Conservation (phyloP, 2,888 invertebrate species). For the Athrips mouffetella region DNA sequence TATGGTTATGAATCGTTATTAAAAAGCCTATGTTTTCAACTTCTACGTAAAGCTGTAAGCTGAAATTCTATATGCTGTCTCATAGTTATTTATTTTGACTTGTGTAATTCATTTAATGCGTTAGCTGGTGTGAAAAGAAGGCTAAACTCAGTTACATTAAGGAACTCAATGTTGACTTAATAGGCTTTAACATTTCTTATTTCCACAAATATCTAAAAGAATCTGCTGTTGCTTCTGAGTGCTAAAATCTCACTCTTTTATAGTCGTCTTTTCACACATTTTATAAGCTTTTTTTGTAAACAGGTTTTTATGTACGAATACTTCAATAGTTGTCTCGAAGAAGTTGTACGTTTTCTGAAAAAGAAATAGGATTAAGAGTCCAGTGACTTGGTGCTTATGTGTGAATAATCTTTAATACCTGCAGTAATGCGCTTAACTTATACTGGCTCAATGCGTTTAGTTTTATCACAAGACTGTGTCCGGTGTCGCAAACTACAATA, state of each 20-base stretch:
- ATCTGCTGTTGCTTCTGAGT: too few relatives aligned
- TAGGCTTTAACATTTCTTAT: too few relatives aligned
- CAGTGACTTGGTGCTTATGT: conserved; percentile 55
- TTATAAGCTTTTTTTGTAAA: too few relatives aligned
- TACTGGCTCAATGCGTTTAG: conserved; percentile 63
- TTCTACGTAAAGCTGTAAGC: conserved; percentile 1
- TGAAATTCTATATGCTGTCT: conserved; percentile 6
- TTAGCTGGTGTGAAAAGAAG: neutral
- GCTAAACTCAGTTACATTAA: too few relatives aligned
- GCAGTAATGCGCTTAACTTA: conserved; percentile 50
- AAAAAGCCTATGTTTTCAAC: neutral
- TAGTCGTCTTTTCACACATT: neutral
- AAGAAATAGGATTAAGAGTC: conserved; percentile 40
- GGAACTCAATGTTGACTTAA: too few relatives aligned
- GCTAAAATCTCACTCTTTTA: neutral
- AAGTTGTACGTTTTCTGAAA: too few relatives aligned
- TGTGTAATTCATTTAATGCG: conserved; percentile 12
- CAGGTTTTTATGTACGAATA: neutral
- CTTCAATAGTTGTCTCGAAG: neutral
- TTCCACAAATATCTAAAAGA: too few relatives aligned
- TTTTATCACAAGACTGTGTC: too few relatives aligned
- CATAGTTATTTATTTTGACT: conserved; percentile 16
- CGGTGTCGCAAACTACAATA: too few relatives aligned
- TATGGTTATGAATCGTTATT: neutral
- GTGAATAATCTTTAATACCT: conserved; percentile 37